Percentiles rank a stretch among this genome's conserved stretches.
phyloP scores from a whole-genome alignment of 2,888 invertebrate genomes.

The Maniola hyperantus region DNA sequence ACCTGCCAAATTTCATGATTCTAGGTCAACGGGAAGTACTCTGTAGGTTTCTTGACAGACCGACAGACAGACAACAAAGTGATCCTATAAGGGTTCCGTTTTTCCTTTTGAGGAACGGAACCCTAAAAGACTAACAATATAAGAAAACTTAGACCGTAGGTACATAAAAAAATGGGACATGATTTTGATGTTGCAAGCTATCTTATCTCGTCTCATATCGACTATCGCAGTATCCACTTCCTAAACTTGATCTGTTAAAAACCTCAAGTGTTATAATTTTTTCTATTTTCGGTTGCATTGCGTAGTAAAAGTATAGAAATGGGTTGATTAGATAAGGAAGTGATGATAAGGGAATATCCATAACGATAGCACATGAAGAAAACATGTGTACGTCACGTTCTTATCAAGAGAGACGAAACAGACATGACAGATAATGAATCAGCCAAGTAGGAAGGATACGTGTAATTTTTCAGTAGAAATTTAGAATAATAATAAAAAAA shows the following conservation, averaged over 20 bases:
- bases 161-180: no score
- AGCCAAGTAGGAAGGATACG: no score
- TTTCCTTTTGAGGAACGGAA: no score
- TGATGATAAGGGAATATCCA: neutral
- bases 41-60: no score
- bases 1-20: no score
- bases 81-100: no score
- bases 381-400: slow-evolving; percentile 4
- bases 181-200: neutral
- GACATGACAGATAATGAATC: neutral
- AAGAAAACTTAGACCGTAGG: no score
- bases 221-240: neutral
- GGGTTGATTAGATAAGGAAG: neutral
- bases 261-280: neutral
- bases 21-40: no score
- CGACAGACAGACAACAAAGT: no score
- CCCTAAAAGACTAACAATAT: no score
- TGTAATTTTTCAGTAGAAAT: no score
- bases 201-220: neutral
- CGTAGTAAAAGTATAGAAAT: slow-evolving; percentile 3
- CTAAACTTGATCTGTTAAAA: neutral
- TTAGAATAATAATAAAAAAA: no score
- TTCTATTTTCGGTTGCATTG: neutral
- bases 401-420: neutral
- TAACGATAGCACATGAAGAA: neutral